phyloP scores from a whole-genome alignment of 2,888 invertebrate genomes.

The Stratiomys singularior region DNA sequence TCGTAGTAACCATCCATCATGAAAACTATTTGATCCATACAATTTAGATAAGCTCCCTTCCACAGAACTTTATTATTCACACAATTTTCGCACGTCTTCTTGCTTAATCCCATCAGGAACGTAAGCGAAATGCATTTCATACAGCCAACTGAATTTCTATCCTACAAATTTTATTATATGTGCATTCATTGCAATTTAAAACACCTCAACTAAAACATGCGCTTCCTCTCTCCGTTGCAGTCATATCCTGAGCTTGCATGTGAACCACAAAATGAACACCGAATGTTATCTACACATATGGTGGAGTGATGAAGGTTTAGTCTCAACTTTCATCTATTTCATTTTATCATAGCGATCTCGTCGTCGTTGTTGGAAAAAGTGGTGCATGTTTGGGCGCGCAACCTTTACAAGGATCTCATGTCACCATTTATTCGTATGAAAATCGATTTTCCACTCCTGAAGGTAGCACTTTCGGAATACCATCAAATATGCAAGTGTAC shows the following conservation, averaged over 20 bases:
- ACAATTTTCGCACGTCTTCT: too few species aligned
- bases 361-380: neutral
- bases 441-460: conserved; percentile 8
- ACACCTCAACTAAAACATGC: too few species aligned
- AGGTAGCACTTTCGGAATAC: conserved; percentile 7
- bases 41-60: too few species aligned
- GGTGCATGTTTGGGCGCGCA: neutral
- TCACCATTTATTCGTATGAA: neutral
- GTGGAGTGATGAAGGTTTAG: neutral
- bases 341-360: neutral
- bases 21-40: too few species aligned
- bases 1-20: too few species aligned
- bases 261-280: neutral
- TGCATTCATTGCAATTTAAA: too few species aligned
- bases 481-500: conserved; percentile 8
- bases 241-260: neutral
- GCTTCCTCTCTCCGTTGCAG: too few species aligned
- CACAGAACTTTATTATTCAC: too few species aligned
- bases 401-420: neutral
- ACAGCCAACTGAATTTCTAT: too few species aligned
- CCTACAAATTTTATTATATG: too few species aligned
- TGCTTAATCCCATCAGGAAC: too few species aligned
- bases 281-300: neutral
- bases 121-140: too few species aligned
- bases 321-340: neutral